Evolutionary conservation across 2,888 invertebrate species (phyloP).

Genomic region (Melipona beecheii): DNA sequence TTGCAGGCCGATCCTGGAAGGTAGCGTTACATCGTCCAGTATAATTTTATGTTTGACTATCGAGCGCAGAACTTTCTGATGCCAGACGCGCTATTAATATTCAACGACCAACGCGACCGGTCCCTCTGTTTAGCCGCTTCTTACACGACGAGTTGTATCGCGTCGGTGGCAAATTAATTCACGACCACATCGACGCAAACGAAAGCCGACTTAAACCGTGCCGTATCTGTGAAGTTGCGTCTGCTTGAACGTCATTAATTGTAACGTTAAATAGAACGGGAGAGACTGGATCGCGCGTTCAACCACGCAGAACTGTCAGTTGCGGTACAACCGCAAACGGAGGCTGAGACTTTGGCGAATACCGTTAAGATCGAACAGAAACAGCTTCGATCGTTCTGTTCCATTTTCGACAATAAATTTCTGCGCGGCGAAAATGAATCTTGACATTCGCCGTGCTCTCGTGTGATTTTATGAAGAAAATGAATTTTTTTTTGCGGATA

Average conservation of each 20-base stretch:
- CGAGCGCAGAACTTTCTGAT: conserved; percentile 12
- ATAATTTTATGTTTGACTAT: conserved; percentile 31
- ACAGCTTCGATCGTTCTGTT: conserved; percentile 7
- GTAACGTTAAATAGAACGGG: not conserved
- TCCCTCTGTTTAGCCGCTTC: too few relatives aligned
- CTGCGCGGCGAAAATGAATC: not conserved
- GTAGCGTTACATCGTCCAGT: not conserved
- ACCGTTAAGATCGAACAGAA: conserved; percentile 42
- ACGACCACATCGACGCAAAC: not conserved
- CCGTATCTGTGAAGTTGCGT: not conserved
- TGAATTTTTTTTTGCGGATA: not conserved
- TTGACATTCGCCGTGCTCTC: not conserved
- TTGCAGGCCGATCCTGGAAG: not conserved
- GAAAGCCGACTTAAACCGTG: not conserved
- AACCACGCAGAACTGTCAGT: not conserved
- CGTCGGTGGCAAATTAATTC: conserved; percentile 11
- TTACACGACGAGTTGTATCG: not conserved
- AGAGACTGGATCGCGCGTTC: not conserved
- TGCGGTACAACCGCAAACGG: conserved; percentile 14
- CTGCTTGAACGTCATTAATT: not conserved
- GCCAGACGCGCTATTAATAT: conserved; percentile 20
- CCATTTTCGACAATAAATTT: conserved; percentile 3
- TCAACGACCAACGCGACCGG: conserved; percentile 5
- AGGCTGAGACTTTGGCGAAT: conserved; percentile 18
- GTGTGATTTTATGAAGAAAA: not conserved